Evolutionary conservation across 64 coral and sea anemone genomes (phyloP).

Genomic region (Anthopleura sola): DNA sequence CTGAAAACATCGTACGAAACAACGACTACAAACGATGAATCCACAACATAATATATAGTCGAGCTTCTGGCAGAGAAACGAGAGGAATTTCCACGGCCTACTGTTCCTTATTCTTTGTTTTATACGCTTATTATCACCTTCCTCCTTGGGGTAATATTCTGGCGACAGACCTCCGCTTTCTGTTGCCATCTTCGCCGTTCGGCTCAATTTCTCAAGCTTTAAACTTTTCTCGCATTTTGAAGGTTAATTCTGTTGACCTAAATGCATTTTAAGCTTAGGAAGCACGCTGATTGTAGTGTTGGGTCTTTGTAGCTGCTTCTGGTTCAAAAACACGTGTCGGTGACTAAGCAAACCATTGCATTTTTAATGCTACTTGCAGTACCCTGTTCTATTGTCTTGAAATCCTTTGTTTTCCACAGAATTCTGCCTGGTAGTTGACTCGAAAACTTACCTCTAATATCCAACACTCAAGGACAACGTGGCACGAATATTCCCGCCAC

Average conservation of each 20-base stretch:
- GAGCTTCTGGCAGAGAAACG: conserved; percentile 37
- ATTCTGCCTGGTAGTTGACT: background rate
- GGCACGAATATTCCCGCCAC: background rate
- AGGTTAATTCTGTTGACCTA: background rate
- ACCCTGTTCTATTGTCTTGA: background rate
- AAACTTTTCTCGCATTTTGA: background rate
- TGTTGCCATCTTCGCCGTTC: background rate
- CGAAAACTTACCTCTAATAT: too few relatives aligned
- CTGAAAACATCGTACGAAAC: conserved; percentile 30
- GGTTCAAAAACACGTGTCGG: conserved; percentile 53
- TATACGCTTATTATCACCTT: background rate
- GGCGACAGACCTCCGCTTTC: conserved; percentile 17
- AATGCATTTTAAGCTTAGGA: background rate
- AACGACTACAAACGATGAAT: conserved; percentile 64
- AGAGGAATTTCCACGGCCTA: conserved; percentile 11
- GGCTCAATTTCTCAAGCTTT: background rate
- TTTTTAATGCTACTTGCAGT: conserved; percentile 42
- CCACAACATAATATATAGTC: conserved; percentile 75
- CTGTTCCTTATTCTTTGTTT: background rate
- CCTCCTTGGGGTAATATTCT: conserved; percentile 25
- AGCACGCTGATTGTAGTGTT: background rate
- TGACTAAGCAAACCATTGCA: conserved; percentile 27
- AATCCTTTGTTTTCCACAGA: background rate
- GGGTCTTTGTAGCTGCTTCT: conserved; percentile 14
- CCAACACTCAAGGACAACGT: too few relatives aligned